A percentile compares a stretch with the other conserved stretches of the same genome.
phyloP scores from a whole-genome alignment of 2,888 invertebrate species.

The Megaustenia siamemsis region DNA sequence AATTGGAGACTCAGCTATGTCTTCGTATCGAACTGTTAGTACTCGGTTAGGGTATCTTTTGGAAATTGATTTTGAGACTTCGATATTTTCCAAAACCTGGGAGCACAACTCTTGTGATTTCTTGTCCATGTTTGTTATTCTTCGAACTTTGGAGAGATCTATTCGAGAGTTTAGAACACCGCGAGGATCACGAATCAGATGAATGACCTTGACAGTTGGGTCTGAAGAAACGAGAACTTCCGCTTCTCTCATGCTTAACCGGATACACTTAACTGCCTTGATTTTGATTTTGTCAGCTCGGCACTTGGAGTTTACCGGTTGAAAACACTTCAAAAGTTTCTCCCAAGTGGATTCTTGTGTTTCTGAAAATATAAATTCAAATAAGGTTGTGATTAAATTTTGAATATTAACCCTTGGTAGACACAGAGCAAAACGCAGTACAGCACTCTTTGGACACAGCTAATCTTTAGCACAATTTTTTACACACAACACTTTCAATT shows the following conservation, averaged over 20 bases:
- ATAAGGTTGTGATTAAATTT: no score
- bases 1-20: conserved; percentile 47
- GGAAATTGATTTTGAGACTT: neutral
- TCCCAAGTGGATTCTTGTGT: neutral
- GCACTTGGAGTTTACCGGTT: conserved; percentile 19
- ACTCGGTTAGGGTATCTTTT: conserved; percentile 39
- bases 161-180: conserved; percentile 43
- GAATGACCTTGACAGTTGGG: conserved; percentile 53
- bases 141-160: conserved; percentile 23
- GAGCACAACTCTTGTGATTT: conserved; percentile 24
- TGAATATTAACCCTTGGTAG: no score
- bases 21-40: conserved; percentile 54
- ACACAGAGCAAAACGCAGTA: no score
- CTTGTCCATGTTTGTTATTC: neutral
- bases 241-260: conserved; percentile 39
- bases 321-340: neutral
- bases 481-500: no score
- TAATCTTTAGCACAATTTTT: no score
- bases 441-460: no score
- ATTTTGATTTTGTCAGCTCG: neutral
- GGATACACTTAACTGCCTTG: conserved; percentile 47
- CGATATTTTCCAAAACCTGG: neutral
- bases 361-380: no score
- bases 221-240: conserved; percentile 35
- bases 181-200: conserved; percentile 55